Base-by-base conservation (phyloP, 1,140 invertebrate genomes). In the Atta cephalotes region DNA sequence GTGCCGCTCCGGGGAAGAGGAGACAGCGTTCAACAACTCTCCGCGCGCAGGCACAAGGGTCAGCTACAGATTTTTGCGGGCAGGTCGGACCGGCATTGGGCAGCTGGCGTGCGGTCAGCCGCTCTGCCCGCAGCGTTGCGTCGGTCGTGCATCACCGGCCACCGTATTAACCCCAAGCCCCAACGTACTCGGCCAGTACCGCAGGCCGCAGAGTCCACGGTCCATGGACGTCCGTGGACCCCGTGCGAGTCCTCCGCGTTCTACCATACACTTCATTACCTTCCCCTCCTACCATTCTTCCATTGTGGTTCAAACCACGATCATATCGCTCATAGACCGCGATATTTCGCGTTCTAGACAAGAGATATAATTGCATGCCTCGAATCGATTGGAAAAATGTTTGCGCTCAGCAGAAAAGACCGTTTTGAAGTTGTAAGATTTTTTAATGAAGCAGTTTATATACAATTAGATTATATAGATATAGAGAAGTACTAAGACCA, bases 81-180 rank as follows among this genome's bases (percentile, higher is more conserved):
- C 78, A 88, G 90, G 86, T 92, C 86, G 91, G 91, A 81, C 63
- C 74, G 86, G 89, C 92, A 92, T 92, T 86, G 91, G 91, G 93
- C 94, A 95, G 93, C 93, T 95, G 94, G 94, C 93, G 94, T 94
- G 94, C 90, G 94, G 94, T 95, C 91, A 94, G 92, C 93, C 93
- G 91, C 93, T 86, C 72, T 91, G 90, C 89, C 94, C 94, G 90
- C 94, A 93, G 91, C 89, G 88, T 68, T 92, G 92, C 94, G 93
- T 94, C 91, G 92, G 92, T 94, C 94, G 94, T 94, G 94, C 93
- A 94, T 95, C 93, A 94, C 93, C 92, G 92, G 93, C 93, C 92
- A 93, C 92, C 87, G 93, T 94, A 95, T 95, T 94, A 95, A 94
- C 94, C 94, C 94, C 92, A 92, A 93, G 90, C 91, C 87, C 87